Percentiles rank a stretch among this genome's conserved stretches.
Conservation (phyloP, 2,113 vertebrate genomes). For the Albula goreensis region DNA sequence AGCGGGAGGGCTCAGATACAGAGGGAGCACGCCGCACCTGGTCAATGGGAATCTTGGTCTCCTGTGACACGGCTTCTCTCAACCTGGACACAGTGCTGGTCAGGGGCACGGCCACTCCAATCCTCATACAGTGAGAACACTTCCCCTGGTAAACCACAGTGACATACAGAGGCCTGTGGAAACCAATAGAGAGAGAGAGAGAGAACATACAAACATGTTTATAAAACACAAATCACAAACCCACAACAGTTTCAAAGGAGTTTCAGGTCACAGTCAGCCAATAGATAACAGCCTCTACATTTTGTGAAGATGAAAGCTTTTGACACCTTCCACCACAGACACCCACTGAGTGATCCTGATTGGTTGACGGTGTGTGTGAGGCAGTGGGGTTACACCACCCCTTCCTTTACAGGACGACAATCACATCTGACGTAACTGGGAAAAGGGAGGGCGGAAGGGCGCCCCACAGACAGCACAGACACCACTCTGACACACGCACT, state of each 20-base stretch:
- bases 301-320: neutral
- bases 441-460: neutral
- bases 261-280: neutral
- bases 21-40: slow-evolving; percentile 73
- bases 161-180: slow-evolving; percentile 85
- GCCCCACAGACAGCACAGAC: neutral
- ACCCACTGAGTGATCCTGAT: neutral
- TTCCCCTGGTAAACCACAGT: slow-evolving; percentile 96
- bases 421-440: neutral
- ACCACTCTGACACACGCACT: neutral
- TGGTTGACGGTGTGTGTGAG: neutral
- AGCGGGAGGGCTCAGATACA: slow-evolving; percentile 32
- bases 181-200: slow-evolving; percentile 33
- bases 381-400: neutral
- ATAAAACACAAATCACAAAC: neutral
- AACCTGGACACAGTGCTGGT: slow-evolving; percentile 87
- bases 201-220: neutral
- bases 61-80: slow-evolving; percentile 86
- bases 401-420: neutral
- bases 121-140: slow-evolving; percentile 95
- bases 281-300: neutral
- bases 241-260: neutral
- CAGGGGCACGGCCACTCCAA: slow-evolving; percentile 90
- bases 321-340: too few relatives aligned
- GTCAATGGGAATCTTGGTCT: slow-evolving; percentile 94